phyloP scores from a whole-genome alignment of 2,888 invertebrate genomes.

The Ennomos quercinarius region DNA sequence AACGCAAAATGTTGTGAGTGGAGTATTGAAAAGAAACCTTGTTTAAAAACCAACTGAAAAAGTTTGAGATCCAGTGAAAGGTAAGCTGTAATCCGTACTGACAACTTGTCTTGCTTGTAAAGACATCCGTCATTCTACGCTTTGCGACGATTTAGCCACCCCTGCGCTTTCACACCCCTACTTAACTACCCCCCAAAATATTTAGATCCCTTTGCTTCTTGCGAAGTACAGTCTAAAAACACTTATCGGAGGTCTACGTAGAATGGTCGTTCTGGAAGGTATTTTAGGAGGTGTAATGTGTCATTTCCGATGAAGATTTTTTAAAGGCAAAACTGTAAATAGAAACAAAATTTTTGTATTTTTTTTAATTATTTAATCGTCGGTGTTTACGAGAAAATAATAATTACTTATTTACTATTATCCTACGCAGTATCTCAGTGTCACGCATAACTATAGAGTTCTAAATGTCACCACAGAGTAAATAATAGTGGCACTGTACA shows the following conservation, averaged over 20 bases:
- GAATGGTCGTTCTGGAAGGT: conserved; percentile 32
- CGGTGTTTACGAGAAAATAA: too few relatives aligned
- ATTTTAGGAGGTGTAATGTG: conserved; percentile 69
- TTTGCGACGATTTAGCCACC: conserved; percentile 65
- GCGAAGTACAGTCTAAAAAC: not conserved
- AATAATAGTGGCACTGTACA: too few relatives aligned
- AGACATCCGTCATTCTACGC: conserved; percentile 82
- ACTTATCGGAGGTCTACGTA: conserved; percentile 37
- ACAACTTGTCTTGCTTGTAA: conserved; percentile 78
- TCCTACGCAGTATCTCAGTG: too few relatives aligned
- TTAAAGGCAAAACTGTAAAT: conserved; percentile 37
- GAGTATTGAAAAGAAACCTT: too few relatives aligned
- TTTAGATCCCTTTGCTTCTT: conserved; percentile 38
- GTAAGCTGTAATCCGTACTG: conserved; percentile 55
- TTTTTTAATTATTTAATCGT: conserved; percentile 36
- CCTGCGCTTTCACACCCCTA: conserved; percentile 59
- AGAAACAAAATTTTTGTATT: conserved; percentile 40
- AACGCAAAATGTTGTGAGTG: too few relatives aligned
- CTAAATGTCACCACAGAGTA: too few relatives aligned
- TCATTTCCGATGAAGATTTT: conserved; percentile 69
- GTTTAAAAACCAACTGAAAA: conserved; percentile 16
- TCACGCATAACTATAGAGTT: too few relatives aligned
- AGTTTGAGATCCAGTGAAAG: conserved; percentile 56
- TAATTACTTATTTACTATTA: too few relatives aligned
- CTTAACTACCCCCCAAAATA: conserved; percentile 54